These are phyloP conservation scores for Tachycineta bicolor DNA, from an alignment of 2,113 vertebrate genomes.

Conservation along the genomic window DNA sequence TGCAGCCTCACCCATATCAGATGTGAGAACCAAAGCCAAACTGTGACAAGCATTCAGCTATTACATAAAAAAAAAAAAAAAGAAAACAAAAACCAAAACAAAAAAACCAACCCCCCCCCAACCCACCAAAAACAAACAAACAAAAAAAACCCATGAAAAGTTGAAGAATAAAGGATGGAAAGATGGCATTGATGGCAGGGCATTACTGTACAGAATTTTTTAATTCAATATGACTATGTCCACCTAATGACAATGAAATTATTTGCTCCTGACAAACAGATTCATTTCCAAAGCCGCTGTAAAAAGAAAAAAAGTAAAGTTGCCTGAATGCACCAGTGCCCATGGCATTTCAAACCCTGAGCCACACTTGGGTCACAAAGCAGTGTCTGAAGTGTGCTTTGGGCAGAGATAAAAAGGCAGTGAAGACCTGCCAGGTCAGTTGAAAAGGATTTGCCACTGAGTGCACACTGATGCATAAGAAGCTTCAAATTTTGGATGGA, in stretches of 20 bases:
- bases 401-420: background rate
- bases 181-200: background rate
- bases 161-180: background rate
- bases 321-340: background rate
- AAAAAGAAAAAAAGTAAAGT: background rate
- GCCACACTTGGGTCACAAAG: background rate
- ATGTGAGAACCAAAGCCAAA: background rate
- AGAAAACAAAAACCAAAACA: background rate
- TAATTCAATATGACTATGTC: background rate
- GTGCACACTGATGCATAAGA: background rate
- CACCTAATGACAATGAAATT: background rate
- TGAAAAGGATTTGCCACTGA: background rate
- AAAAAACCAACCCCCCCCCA: background rate
- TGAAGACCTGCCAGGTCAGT: background rate
- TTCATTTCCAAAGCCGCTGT: background rate
- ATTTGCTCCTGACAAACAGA: conserved; percentile 1
- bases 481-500: background rate
- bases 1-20: background rate
- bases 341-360: background rate
- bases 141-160: background rate
- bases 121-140: background rate
- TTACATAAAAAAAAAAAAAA: background rate
- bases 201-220: background rate
- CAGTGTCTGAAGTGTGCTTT: background rate
- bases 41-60: background rate